Base-by-base conservation (phyloP, 2,797 vertebrate genomes). In the Knipowitschia caucasica region DNA sequence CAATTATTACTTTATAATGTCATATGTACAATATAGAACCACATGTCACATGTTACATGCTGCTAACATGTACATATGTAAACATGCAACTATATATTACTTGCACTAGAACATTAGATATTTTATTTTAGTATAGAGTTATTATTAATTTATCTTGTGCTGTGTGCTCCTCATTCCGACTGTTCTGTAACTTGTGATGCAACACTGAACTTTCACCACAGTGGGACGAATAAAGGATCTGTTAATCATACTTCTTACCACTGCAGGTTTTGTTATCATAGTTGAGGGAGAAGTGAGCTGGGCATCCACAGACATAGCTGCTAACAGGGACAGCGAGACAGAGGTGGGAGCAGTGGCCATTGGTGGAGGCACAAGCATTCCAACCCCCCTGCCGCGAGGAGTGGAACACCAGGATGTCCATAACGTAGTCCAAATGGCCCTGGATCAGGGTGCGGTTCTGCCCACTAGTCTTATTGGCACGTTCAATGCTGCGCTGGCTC, bases 401-500 rank as follows among this genome's bases (percentile, higher is more conserved):
- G 79, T 99, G 96, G 67, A 98, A 99, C 14, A 99, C 96, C 56
- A 99, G 82, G 89, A 99, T 98, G 88, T 99, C 96, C 96, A 99
- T 98, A 40, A 99, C 95, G 0, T 96, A 98, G 80, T 99, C 96
- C 86, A 99, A 81, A 77, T 99, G 96, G 9, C 94, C 95, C 80
- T 99, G 95, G 81, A 99, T 98, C 59, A 99, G 73, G 1, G 96
- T 99, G 58, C 95, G 90, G 89, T 99, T 99, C 87, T 96, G 94
- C 4, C 96, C 96, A 0, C 94, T 98, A 53, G 93, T 96, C 86
- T 99, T 98, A 87, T 98, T 96, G 82, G 96, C 96, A 0, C 96
- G 90, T 39, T 97, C 96, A n/a, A 99, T 99, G 90, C 96, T 99
- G 69, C 95, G 94, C 64, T 94, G 94, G 85, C 94, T 97, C 96